Evolutionary conservation across 1,140 invertebrate species (phyloP).

Genomic region (Brachionus angularis): DNA sequence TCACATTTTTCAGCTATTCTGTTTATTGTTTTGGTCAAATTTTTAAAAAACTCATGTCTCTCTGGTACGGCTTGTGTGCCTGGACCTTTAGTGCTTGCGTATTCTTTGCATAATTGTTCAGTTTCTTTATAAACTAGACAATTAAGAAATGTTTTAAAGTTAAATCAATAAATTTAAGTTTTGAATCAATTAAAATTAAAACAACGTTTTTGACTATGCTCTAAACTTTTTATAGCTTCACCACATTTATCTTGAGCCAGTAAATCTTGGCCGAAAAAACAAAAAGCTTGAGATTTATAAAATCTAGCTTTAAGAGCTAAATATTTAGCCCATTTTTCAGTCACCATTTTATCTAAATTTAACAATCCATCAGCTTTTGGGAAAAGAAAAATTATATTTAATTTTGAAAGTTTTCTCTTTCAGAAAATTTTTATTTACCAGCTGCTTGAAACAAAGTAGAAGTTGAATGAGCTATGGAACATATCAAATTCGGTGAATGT

Average conservation of each 20-base stretch:
- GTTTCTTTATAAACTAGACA: conserved; percentile 61
- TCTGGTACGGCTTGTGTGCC: conserved; percentile 64
- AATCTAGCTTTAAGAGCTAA: conserved; percentile 51
- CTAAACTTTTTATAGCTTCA: conserved; percentile 65
- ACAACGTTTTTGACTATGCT: conserved; percentile 64
- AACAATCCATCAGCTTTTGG: conserved; percentile 62
- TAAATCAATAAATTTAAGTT: background rate
- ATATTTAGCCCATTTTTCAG: conserved; percentile 68
- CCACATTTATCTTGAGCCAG: conserved; percentile 69
- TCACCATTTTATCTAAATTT: conserved; percentile 61
- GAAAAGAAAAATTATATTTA: conserved; percentile 10
- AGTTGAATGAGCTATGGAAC: conserved; percentile 67
- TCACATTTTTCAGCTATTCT: conserved; percentile 69
- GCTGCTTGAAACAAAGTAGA: conserved; percentile 65
- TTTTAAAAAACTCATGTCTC: conserved; percentile 66
- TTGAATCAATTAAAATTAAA: background rate
- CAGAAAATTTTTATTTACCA: conserved; percentile 50
- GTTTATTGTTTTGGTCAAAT: conserved; percentile 63
- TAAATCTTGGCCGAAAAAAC: conserved; percentile 66
- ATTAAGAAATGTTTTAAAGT: background rate
- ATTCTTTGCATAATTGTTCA: conserved; percentile 63
- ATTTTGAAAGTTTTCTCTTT: background rate
- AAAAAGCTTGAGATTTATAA: conserved; percentile 61
- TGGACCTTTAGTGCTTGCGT: conserved; percentile 63
- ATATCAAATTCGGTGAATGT: conserved; percentile 65